Percentiles rank a stretch among this genome's conserved stretches.
These are phyloP conservation scores for Xiphophorus birchmanni DNA, from an alignment of 2,797 vertebrate genomes.

Conservation along the genomic window DNA sequence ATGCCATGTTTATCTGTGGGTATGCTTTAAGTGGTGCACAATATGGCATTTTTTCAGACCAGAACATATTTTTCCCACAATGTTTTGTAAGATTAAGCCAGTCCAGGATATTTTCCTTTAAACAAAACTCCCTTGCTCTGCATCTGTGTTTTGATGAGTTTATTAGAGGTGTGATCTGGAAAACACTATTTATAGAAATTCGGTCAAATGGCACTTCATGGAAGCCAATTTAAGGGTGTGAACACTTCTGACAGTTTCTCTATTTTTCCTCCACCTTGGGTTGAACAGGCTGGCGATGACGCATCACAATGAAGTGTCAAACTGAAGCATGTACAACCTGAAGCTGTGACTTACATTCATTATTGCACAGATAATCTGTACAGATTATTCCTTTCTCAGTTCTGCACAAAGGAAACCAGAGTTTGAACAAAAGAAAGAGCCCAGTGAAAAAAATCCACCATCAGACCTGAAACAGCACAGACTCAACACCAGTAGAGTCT, in stretches of 20 bases:
- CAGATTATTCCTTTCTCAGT: conserved; percentile 19
- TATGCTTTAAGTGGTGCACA: background rate
- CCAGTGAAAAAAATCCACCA: conserved; percentile 13
- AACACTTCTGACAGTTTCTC: background rate
- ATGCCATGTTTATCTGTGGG: background rate
- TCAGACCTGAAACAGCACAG: conserved; percentile 9
- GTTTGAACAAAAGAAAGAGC: background rate
- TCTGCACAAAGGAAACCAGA: background rate
- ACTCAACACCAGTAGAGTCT: conserved; percentile 24
- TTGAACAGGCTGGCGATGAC: conserved; percentile 45
- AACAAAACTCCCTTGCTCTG: background rate
- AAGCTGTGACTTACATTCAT: conserved; percentile 14
- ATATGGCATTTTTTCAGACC: background rate
- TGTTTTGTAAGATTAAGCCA: no score
- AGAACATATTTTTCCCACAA: no score
- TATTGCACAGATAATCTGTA: conserved; percentile 21
- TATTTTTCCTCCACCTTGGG: conserved; percentile 45
- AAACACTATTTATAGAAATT: background rate
- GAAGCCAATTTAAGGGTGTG: background rate
- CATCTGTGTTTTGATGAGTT: background rate
- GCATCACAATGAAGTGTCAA: conserved; percentile 15
- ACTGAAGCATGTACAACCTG: conserved; percentile 16
- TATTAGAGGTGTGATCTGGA: background rate
- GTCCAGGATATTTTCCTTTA: background rate
- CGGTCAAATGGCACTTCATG: background rate